Base-by-base conservation (phyloP, 2,888 invertebrate species). In the Drosophila koepferae region DNA sequence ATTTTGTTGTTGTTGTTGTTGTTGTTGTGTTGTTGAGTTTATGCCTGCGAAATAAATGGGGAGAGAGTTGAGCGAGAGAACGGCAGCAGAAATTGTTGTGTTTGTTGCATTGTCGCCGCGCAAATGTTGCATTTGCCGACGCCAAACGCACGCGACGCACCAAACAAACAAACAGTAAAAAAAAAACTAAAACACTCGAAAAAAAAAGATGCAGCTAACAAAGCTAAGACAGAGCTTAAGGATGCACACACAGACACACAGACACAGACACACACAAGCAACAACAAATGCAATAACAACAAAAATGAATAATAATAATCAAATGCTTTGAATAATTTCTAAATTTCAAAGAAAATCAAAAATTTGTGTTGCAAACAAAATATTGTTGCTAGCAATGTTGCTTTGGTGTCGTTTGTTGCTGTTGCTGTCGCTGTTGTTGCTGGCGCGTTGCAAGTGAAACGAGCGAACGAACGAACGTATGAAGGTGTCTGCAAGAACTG, bases 401-500 rank as follows among this genome's bases (percentile, higher is more conserved):
- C 23, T 59, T 34, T 8, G n/a, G 60, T 55, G 55, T 55, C 40
- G 38, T 38, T 38, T 58, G 74, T 18, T 40, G 48, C 43, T 60
- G 31, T 49, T 58, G 56, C 51, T 63, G 66, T 23, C 59, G 51
- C 14, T 53, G 64, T 23, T 40, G 61, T 51, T 59, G 68, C 31
- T 55, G 82, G 82, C 89, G 88, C 91, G 89, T 86, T 90, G 91
- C 91, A 89, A 87, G 82, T 82, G 81, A 62, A 89, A 67, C 87
- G 81, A 70, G 40, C 54, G 54, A 92, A 91, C 91, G 54, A 92
- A 91, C 91, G 92, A 90, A 92, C 91, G 91, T 92, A 90, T 91
- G 92, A 92, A 92, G 90, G 91, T 92, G 89, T 92, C 91, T 91
- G 91, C 92, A 91, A 91, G 92, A 91, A 91, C 91, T 91, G 91